Evolutionary conservation across 1,140 invertebrate genomes (phyloP), one percentile per base, ranked within the genome.

Genomic region (Choristoneura fumiferana): DNA sequence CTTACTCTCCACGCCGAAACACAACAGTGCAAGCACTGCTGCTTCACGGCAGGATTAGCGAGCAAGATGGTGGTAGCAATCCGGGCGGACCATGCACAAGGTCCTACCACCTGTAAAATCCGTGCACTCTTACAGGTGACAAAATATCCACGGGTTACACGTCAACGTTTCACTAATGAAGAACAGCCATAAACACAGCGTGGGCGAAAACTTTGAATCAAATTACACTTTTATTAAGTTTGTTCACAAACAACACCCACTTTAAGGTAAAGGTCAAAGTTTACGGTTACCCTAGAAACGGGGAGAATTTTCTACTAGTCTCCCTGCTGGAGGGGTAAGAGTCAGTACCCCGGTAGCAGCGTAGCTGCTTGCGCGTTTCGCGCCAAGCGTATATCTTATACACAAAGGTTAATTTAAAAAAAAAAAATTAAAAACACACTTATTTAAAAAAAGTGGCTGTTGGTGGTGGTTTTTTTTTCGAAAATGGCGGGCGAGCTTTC

Each of bases 251-350:
- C 22, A 29, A 49, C 43, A 18, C 43, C 43, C 43, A 49, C 43
- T 49, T 33, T 10, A 49, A 49, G 2, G 43, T 8, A 49, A 49
- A 49, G 43, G 22, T 49, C 43, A 49, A 49, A 49, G 43, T 29
- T 49, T 49, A 22, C 43, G 12, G 29, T 49, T 49, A 22, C 43
- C 18, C 43, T 22, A n/a, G 29, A 49, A 29, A 49, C 22, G 10
- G 43, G 43, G 43, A 49, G n/a, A 33, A 49, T 49, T 49, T 49
- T 49, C 43, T 33, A 49, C 43, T 15, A 17, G 18, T 1, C 43
- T 18, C 18, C 17, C 12, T 22, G 18, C 22, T 49, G 43, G 43
- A 8, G 43, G 43, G 43, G 43, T 22, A 18, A 8, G 22, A 17
- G 8, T 22, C 43, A 49, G 43, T 49, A 49, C 43, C 43, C 43